These are phyloP conservation scores for Morone chrysops DNA, from an alignment of 2,113 vertebrate genomes.

Conservation along the genomic window DNA sequence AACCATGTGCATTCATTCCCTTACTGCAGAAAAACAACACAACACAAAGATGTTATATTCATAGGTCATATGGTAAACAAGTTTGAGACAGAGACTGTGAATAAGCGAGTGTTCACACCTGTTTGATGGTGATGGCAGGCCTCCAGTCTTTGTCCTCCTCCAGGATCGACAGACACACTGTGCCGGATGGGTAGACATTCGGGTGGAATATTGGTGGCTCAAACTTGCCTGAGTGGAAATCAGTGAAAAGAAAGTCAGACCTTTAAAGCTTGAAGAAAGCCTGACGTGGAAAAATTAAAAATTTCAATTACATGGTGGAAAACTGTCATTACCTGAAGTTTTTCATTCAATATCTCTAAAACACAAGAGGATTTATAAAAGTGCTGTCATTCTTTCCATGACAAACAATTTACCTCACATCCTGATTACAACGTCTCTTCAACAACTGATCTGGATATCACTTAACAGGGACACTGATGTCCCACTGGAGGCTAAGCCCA, in stretches of 20 bases:
- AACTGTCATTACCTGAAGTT: slow-evolving; percentile 21
- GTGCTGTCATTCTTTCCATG: slow-evolving; percentile 5
- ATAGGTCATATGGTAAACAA: too few species aligned
- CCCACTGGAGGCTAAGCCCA: not conserved
- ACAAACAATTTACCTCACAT: slow-evolving; percentile 3
- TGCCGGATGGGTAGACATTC: slow-evolving; percentile 97
- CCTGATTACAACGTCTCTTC: too few species aligned
- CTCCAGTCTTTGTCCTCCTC: slow-evolving; percentile 99
- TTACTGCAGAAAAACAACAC: too few species aligned
- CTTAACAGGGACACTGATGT: too few species aligned
- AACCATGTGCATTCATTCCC: too few species aligned
- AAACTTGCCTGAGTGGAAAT: slow-evolving; percentile 91
- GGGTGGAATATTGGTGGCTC: slow-evolving; percentile 98
- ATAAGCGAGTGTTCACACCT: slow-evolving; percentile 66
- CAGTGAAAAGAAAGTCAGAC: not conserved
- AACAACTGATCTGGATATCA: too few species aligned
- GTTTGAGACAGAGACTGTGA: not conserved
- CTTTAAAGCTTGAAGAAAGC: not conserved
- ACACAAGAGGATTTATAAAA: slow-evolving; percentile 43
- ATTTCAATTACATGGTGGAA: slow-evolving; percentile 18
- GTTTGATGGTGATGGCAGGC: slow-evolving; percentile 99
- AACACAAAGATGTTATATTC: too few species aligned
- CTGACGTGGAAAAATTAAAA: not conserved
- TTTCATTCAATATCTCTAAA: slow-evolving; percentile 47
- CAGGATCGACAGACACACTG: slow-evolving; percentile 97